Evolutionary conservation across 2,797 vertebrate genomes (phyloP).

Genomic region (Muscicapa comitata): DNA sequence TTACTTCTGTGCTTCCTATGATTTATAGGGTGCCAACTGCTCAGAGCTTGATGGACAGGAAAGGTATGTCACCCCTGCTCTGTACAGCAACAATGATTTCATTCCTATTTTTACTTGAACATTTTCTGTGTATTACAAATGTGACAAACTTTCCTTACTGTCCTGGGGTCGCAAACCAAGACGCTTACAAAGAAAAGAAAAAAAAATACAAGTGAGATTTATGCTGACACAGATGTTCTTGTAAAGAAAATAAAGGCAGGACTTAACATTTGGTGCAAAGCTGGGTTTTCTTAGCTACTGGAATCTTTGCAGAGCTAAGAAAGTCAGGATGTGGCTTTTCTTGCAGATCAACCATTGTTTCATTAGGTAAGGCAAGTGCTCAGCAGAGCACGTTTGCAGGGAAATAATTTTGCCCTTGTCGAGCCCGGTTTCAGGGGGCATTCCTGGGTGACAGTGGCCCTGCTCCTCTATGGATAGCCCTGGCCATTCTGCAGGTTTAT

Average conservation of each 20-base stretch:
- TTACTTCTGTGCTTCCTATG: slow-evolving; percentile 35
- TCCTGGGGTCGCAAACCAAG: background rate
- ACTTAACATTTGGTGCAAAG: background rate
- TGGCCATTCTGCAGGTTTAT: background rate
- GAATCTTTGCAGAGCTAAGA: background rate
- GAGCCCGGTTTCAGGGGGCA: background rate
- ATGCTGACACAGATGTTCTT: background rate
- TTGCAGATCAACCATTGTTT: background rate
- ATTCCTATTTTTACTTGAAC: slow-evolving; percentile 34
- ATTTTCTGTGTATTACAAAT: background rate
- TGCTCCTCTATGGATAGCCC: background rate
- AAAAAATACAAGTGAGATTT: background rate
- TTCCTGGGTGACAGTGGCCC: background rate
- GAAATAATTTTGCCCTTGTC: background rate
- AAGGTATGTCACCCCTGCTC: background rate
- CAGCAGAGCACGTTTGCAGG: background rate
- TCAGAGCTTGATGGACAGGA: background rate
- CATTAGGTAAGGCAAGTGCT: background rate
- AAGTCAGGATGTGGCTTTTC: background rate
- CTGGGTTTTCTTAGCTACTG: background rate
- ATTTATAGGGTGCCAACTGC: slow-evolving; percentile 55
- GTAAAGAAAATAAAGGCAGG: background rate
- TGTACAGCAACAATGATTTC: slow-evolving; percentile 4
- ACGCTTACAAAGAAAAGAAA: background rate
- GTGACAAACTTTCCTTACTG: background rate